Evolutionary conservation across 2,888 invertebrate genomes (phyloP), one percentile per base, ranked within the genome.

Genomic region (Priapulus caudatus): DNA sequence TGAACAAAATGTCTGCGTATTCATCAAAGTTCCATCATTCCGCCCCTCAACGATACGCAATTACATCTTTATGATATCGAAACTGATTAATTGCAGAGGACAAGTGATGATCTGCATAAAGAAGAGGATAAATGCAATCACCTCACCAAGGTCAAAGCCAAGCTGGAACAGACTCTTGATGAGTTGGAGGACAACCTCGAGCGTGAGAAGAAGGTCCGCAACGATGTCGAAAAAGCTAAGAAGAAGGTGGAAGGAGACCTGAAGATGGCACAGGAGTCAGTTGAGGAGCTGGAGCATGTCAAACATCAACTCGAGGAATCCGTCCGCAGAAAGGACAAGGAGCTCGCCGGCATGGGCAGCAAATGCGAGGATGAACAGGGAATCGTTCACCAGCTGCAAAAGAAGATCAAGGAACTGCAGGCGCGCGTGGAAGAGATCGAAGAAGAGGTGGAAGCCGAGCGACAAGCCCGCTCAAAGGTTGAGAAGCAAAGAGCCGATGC

Each of bases 331-430:
- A 48, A 48, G 47, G 48, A 48, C 10, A 15, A 22, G 48, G 48
- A 48, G 16, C n/a, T 48, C 43, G 45, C 5, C 19, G 16, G 10
- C 10, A 10, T 48, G 10, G n/a, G 10, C n/a, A n/a, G 33, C 10
- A 33, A 33, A 33, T 33, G 98, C 64, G 98, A 98, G 77, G 97
- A 98, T 74, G 98, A 98, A 77, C 95, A 97, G 76, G 88, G 88
- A 62, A 81, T 92, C 67, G 93, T 98, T 67, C 86, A 90, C 77
- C 93, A 93, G 65, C 82, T 89, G 68, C 92, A 95, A 78, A 93
- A 93, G 77, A 97, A 97, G 78, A 92, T 98, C 81, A 98, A 98
- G 83, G 97, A 98, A 79, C 82, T 95, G 70, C 92, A 92, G 77
- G 86, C 68, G 10, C 65, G 97, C 72, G 95, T 98, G 74, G 97